Conservation (phyloP, 2,797 vertebrate species). For the Meriones psammophilus region DNA sequence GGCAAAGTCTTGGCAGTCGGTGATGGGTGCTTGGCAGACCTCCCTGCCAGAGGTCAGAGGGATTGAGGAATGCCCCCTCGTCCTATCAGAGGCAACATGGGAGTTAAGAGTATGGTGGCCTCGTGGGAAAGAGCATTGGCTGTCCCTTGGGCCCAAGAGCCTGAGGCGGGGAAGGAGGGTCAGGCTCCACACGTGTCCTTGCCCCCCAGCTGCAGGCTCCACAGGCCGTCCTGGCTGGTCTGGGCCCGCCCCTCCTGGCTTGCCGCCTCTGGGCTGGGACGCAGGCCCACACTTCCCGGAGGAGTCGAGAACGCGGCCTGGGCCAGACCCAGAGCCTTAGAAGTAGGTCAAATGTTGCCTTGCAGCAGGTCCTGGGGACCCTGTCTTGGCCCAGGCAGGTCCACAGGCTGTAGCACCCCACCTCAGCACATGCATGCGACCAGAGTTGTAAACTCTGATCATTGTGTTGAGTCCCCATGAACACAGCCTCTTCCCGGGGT, state of each 20-base stretch:
- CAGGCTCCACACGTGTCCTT: conserved; percentile 56
- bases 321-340: conserved; percentile 82
- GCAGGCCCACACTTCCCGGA: conserved; percentile 82
- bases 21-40: conserved; percentile 46
- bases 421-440: neutral
- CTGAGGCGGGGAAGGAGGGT: conserved; percentile 34
- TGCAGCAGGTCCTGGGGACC: conserved; percentile 73
- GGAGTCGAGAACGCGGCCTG: conserved; percentile 81
- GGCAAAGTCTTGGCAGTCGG: neutral
- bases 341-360: conserved; percentile 84
- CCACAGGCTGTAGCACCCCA: neutral
- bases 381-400: neutral
- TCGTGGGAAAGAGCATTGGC: neutral
- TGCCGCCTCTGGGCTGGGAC: conserved; percentile 56
- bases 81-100: neutral
- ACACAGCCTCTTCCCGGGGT: rapidly evolving
- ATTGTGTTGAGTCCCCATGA: rapidly evolving
- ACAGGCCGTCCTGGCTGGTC: neutral
- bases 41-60: conserved; percentile 16
- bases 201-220: conserved; percentile 60
- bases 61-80: conserved; percentile 43
- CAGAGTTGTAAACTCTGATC: rapidly evolving
- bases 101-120: conserved; percentile 39
- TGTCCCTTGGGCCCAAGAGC: conserved; percentile 32
- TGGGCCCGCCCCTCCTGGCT: conserved; percentile 69